These are phyloP conservation scores for Pediacus dermestoides DNA, from an alignment of 2,888 invertebrate genomes.

Conservation along the genomic window DNA sequence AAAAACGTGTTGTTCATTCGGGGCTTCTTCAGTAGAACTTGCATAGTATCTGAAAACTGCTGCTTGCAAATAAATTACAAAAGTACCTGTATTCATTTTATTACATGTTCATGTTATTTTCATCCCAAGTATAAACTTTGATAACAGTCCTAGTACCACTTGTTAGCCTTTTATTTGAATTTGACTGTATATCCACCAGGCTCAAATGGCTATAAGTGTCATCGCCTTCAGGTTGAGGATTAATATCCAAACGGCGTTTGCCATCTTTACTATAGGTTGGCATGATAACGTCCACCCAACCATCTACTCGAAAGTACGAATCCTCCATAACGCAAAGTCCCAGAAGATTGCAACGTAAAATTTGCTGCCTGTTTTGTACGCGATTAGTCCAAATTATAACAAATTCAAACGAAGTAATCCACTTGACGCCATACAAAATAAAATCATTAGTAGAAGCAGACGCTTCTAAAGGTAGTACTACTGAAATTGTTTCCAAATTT, in stretches of 20 bases:
- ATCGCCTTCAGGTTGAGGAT: conserved; percentile 35
- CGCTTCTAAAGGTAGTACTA: conserved; percentile 43
- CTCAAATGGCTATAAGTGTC: conserved; percentile 42
- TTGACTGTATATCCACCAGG: conserved; percentile 25
- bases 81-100: not conserved
- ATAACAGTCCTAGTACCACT: conserved; percentile 60
- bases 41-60: conserved; percentile 64
- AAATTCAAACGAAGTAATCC: conserved; percentile 67
- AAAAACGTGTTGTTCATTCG: conserved; percentile 67
- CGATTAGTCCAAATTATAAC: conserved; percentile 81
- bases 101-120: conserved; percentile 56
- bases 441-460: conserved; percentile 59
- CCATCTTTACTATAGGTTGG: conserved; percentile 57
- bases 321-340: conserved; percentile 37
- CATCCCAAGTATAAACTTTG: conserved; percentile 61
- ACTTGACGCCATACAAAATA: conserved; percentile 67
- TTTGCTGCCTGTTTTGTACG: conserved; percentile 64
- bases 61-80: not conserved
- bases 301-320: conserved; percentile 58
- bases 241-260: conserved; percentile 32
- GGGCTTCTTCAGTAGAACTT: conserved; percentile 60
- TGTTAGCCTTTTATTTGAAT: conserved; percentile 51
- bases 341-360: conserved; percentile 29
- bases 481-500: conserved; percentile 47
- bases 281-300: conserved; percentile 65